Evolutionary conservation across 1,140 invertebrate genomes (phyloP).

Genomic region (Conus ventricosus): DNA sequence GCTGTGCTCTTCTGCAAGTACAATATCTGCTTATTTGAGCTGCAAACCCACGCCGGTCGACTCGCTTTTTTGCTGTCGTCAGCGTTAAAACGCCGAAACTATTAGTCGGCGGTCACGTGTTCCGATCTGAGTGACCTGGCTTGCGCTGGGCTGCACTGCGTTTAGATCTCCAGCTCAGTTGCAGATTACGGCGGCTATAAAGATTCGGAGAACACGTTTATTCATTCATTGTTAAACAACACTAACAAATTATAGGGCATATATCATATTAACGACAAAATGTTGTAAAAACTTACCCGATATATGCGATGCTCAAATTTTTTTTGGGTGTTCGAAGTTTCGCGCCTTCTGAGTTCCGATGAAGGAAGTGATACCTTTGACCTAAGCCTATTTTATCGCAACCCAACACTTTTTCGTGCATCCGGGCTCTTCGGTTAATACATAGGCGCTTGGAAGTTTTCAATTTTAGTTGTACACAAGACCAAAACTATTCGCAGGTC

Average conservation of each 20-base stretch:
- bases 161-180: background rate
- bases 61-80: background rate
- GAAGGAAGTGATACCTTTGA: background rate
- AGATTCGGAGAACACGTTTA: no score
- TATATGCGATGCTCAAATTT: background rate
- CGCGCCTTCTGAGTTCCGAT: background rate
- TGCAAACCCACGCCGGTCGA: background rate
- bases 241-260: background rate
- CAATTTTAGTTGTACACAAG: no score
- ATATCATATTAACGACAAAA: background rate
- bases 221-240: no score
- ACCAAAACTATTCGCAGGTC: no score
- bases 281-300: background rate
- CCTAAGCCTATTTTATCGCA: background rate
- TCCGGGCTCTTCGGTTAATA: background rate
- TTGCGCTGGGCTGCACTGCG: background rate
- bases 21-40: no score
- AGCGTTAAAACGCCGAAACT: background rate
- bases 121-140: background rate
- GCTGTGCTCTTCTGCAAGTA: no score
- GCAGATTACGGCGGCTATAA: background rate
- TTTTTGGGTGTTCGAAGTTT: background rate
- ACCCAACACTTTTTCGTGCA: background rate
- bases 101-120: background rate
- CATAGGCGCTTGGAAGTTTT: background rate